phyloP scores from a whole-genome alignment of 2,888 invertebrate species.

The Drosophila tanythrix region DNA sequence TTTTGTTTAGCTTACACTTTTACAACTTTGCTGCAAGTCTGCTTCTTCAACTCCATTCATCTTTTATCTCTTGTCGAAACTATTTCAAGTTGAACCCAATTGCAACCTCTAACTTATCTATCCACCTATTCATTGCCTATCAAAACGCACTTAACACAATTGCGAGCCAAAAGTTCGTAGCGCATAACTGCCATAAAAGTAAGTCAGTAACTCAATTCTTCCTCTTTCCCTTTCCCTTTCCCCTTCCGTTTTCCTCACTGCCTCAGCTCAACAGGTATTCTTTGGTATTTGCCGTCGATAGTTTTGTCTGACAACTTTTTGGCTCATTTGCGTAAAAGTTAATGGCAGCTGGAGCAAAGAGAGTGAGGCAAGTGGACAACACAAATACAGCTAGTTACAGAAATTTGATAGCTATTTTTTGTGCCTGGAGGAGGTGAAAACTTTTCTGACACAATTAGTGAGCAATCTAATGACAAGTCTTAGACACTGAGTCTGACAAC shows the following conservation, averaged over 20 bases:
- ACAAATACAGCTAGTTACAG: slow-evolving; percentile 15
- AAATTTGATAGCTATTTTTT: slow-evolving; percentile 16
- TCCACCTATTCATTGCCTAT: slow-evolving; percentile 64
- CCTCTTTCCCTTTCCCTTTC: neutral
- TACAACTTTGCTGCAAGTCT: slow-evolving; percentile 1
- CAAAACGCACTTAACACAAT: slow-evolving; percentile 79
- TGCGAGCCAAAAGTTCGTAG: slow-evolving; percentile 74
- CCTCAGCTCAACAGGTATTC: slow-evolving; percentile 59
- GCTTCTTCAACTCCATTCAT: slow-evolving; percentile 27
- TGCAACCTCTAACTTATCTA: slow-evolving; percentile 26
- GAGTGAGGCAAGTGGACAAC: neutral
- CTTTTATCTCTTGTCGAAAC: slow-evolving; percentile 32
- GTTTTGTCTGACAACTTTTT: slow-evolving; percentile 68
- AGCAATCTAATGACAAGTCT: slow-evolving; percentile 42
- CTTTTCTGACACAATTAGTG: slow-evolving; percentile 39
- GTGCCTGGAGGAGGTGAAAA: slow-evolving; percentile 14
- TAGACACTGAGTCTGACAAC: slow-evolving; percentile 18
- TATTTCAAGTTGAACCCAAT: slow-evolving; percentile 28
- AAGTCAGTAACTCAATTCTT: slow-evolving; percentile 55
- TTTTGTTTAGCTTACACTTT: slow-evolving; percentile 36
- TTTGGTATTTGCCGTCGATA: slow-evolving; percentile 54
- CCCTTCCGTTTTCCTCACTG: neutral
- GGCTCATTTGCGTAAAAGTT: slow-evolving; percentile 72
- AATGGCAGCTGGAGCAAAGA: slow-evolving; percentile 21
- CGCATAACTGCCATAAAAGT: slow-evolving; percentile 71